These are phyloP conservation scores for Drosophila gaucha DNA, from an alignment of 2,888 invertebrate species.

Conservation along the genomic window DNA sequence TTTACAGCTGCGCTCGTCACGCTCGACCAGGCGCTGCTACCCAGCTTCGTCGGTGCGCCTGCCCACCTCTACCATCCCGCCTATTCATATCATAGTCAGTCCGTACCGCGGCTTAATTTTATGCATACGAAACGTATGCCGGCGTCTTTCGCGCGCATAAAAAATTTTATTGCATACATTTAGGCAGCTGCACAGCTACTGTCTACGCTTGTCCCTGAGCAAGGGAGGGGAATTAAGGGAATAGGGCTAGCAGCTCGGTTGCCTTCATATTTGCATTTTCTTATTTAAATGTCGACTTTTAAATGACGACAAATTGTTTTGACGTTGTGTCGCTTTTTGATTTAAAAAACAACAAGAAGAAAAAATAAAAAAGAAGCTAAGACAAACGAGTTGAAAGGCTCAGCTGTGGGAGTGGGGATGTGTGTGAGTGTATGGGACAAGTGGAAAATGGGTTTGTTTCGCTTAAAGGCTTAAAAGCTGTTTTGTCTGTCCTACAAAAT, in stretches of 20 bases:
- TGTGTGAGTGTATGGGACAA: slow-evolving; percentile 31
- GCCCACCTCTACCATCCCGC: not conserved
- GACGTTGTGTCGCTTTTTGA: slow-evolving; percentile 80
- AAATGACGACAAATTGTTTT: slow-evolving; percentile 80
- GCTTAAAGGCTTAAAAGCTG: slow-evolving; percentile 70
- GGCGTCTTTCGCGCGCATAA: slow-evolving; percentile 68
- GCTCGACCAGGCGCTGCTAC: slow-evolving; percentile 58
- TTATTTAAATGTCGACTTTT: slow-evolving; percentile 80
- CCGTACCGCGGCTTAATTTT: slow-evolving; percentile 64
- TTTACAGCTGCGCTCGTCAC: slow-evolving; percentile 74
- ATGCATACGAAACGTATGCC: slow-evolving; percentile 76
- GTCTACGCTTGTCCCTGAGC: slow-evolving; percentile 20
- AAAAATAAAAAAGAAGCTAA: slow-evolving; percentile 26
- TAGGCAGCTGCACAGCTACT: slow-evolving; percentile 57
- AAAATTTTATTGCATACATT: slow-evolving; percentile 79
- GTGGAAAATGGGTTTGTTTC: slow-evolving; percentile 68
- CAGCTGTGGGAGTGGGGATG: slow-evolving; percentile 16
- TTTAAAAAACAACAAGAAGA: slow-evolving; percentile 61
- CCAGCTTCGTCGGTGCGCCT: not conserved
- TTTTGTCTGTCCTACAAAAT: slow-evolving; percentile 43
- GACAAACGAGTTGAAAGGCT: slow-evolving; percentile 62
- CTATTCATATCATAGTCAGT: slow-evolving; percentile 29
- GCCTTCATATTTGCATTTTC: slow-evolving; percentile 77
- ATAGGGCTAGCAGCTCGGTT: slow-evolving; percentile 20
- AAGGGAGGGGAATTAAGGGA: not conserved